These are phyloP conservation scores for Lagopus muta DNA, from an alignment of 2,113 vertebrate genomes.

Conservation along the genomic window DNA sequence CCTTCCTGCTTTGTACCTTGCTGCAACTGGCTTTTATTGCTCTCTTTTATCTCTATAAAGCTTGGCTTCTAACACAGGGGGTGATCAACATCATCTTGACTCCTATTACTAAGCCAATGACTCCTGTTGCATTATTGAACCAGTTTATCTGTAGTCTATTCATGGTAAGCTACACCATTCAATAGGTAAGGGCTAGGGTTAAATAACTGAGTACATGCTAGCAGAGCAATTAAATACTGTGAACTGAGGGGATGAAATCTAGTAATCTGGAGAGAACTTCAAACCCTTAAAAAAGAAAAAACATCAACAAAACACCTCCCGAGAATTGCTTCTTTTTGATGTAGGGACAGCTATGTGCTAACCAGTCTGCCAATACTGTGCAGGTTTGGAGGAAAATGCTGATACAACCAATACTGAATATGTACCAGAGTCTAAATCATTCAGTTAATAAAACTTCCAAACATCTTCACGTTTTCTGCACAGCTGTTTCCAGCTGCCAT, in stretches of 20 bases:
- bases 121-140: slow-evolving; percentile 15
- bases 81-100: background rate
- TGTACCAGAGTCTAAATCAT: background rate
- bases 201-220: slow-evolving; percentile 16
- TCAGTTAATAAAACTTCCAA: slow-evolving; percentile 43
- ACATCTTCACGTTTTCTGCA: slow-evolving; percentile 38
- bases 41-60: background rate
- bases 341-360: background rate
- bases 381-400: slow-evolving; percentile 39
- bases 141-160: slow-evolving; percentile 49
- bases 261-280: background rate
- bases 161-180: slow-evolving; percentile 47
- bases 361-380: slow-evolving; percentile 5
- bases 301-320: background rate
- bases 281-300: background rate
- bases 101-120: background rate
- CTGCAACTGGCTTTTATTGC: background rate
- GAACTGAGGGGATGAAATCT: slow-evolving; percentile 7
- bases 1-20: background rate
- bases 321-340: background rate
- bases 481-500: background rate
- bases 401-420: slow-evolving; percentile 32
- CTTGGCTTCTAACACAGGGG: background rate
- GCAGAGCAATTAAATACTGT: slow-evolving; percentile 32
- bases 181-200: slow-evolving; percentile 11